Evolutionary conservation across 2,797 vertebrate genomes (phyloP).

Genomic region (Buphagus erythrorhynchus): DNA sequence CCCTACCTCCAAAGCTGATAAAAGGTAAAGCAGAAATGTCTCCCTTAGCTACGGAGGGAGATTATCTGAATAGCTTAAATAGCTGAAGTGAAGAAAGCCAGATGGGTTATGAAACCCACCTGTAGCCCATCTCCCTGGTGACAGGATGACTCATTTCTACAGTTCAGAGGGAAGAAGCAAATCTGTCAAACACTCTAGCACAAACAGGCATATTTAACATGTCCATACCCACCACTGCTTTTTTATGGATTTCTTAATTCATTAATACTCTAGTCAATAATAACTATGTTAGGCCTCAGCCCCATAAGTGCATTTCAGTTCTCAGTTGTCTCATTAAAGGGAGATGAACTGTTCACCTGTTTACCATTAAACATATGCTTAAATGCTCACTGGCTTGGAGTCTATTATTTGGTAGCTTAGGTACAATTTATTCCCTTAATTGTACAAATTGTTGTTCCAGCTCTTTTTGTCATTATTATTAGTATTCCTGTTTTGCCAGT

Average conservation of each 20-base stretch:
- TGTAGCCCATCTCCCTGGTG: conserved; percentile 1
- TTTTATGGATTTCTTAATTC: background rate
- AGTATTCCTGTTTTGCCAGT: background rate
- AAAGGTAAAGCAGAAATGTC: background rate
- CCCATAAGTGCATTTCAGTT: background rate
- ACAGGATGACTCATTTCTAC: background rate
- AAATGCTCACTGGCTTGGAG: background rate
- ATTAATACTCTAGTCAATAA: background rate
- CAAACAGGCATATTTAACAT: background rate
- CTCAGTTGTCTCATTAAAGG: background rate
- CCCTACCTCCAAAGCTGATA: background rate
- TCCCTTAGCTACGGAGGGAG: background rate
- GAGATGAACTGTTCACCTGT: background rate
- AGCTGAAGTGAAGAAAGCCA: background rate
- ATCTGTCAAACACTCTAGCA: background rate
- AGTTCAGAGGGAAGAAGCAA: background rate
- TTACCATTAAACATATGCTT: background rate
- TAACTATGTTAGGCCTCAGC: background rate
- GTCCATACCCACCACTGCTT: background rate
- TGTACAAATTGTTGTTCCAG: background rate
- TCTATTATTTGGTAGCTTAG: background rate
- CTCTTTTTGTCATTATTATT: background rate
- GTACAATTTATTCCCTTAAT: background rate
- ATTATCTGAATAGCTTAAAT: background rate
- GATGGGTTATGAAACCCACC: background rate